Evolutionary conservation across 23 tunicate species (phyloP).

Genomic region (Halocynthia aurantium): DNA sequence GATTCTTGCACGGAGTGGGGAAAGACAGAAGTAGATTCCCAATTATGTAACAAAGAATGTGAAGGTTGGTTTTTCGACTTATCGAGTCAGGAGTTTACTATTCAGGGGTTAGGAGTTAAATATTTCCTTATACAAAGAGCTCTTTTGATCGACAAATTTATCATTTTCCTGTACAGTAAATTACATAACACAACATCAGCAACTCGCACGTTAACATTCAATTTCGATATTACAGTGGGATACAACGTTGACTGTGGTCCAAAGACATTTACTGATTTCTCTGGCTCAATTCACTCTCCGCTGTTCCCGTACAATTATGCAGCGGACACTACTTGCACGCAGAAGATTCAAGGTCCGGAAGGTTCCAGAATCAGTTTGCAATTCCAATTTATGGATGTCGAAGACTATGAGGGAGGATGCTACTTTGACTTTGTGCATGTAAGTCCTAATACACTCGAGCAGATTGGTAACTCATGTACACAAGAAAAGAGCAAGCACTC

Average conservation of each 20-base stretch:
- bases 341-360: slow-evolving; percentile 44
- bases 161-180: too few relatives aligned
- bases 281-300: slow-evolving; percentile 50
- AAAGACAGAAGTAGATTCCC: slow-evolving; percentile 12
- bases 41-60: slow-evolving; percentile 36
- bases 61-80: background rate
- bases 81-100: too few relatives aligned
- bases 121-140: too few relatives aligned
- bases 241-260: slow-evolving; percentile 51
- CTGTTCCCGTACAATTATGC: slow-evolving; percentile 68
- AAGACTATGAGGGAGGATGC: slow-evolving; percentile 75
- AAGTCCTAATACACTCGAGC: background rate
- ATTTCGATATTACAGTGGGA: slow-evolving; percentile 29
- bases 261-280: slow-evolving; percentile 6
- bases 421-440: slow-evolving; percentile 82
- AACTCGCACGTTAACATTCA: background rate
- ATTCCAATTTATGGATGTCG: slow-evolving; percentile 72
- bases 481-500: too few relatives aligned
- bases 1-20: slow-evolving; percentile 28
- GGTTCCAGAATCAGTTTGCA: slow-evolving; percentile 28
- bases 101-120: too few relatives aligned
- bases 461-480: too few relatives aligned
- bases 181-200: too few relatives aligned
- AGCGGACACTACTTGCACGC: slow-evolving; percentile 50
- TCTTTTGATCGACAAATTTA: too few relatives aligned